A percentile compares a stretch with the other conserved stretches of the same genome.
Conservation (phyloP, 2,888 invertebrate species). For the Fragum whitleyi region DNA sequence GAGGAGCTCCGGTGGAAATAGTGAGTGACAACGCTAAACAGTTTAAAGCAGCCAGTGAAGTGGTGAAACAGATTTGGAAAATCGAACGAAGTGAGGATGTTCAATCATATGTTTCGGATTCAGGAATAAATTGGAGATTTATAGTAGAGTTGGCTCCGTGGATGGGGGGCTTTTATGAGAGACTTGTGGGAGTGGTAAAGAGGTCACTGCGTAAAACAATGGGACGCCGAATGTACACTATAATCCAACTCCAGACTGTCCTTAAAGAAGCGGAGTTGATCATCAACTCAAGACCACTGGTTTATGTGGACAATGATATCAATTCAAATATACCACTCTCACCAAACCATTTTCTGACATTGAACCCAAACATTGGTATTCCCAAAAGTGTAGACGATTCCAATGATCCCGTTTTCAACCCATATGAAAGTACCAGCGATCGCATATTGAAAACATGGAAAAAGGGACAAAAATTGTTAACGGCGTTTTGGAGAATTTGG, state of each 20-base stretch:
- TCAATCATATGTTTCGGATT: slow-evolving; percentile 15
- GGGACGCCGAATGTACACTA: slow-evolving; percentile 28
- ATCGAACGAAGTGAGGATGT: not conserved
- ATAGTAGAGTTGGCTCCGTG: slow-evolving; percentile 38
- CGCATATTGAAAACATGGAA: slow-evolving; percentile 7
- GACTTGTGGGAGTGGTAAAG: slow-evolving; percentile 40
- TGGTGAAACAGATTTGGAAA: slow-evolving; percentile 7
- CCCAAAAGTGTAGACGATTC: slow-evolving; percentile 14
- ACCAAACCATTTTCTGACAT: slow-evolving; percentile 36
- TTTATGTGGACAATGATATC: slow-evolving; percentile 43
- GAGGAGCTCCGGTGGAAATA: no score
- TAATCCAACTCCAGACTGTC: slow-evolving; percentile 38
- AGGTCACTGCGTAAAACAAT: slow-evolving; percentile 33
- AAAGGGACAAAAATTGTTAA: slow-evolving; percentile 20
- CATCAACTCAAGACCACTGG: slow-evolving; percentile 41
- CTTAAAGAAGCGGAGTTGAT: slow-evolving; percentile 35
- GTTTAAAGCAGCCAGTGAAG: slow-evolving; percentile 27
- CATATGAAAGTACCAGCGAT: not conserved
- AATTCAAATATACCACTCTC: slow-evolving; percentile 38
- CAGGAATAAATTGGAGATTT: slow-evolving; percentile 30
- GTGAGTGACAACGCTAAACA: slow-evolving; percentile 37
- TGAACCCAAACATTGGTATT: slow-evolving; percentile 40
- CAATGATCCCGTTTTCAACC: not conserved
- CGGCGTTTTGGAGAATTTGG: slow-evolving; percentile 39
- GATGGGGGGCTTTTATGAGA: slow-evolving; percentile 49